phyloP scores from a whole-genome alignment of 2,113 vertebrate species.

The Oreocharis arfaki region DNA sequence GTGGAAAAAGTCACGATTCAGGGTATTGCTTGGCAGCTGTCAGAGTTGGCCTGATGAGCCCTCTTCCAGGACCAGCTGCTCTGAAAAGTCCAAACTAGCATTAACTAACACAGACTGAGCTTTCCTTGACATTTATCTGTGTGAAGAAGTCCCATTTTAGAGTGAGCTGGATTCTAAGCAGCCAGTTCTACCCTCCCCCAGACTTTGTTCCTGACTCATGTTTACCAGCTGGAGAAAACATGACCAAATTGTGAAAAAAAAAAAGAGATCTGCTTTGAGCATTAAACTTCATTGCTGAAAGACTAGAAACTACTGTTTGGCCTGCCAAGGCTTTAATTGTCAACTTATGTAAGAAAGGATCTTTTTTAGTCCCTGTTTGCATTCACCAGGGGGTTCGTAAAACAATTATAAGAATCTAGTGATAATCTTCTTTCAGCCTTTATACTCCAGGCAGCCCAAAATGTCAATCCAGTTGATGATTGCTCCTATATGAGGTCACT shows the following conservation, averaged over 20 bases:
- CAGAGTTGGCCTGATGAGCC: background rate
- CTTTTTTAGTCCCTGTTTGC: slow-evolving; percentile 63
- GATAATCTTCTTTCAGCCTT: slow-evolving; percentile 69
- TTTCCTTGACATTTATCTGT: background rate
- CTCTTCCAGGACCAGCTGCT: background rate
- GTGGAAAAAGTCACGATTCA: background rate
- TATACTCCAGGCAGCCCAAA: slow-evolving; percentile 45
- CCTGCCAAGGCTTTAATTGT: slow-evolving; percentile 61
- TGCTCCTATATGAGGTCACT: background rate
- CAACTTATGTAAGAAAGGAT: slow-evolving; percentile 50
- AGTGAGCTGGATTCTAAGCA: background rate
- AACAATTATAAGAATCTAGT: slow-evolving; percentile 63
- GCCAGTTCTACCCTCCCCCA: background rate
- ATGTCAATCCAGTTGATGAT: slow-evolving; percentile 24
- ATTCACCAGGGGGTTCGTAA: slow-evolving; percentile 61
- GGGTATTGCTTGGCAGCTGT: background rate
- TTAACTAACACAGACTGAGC: background rate
- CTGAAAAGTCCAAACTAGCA: background rate
- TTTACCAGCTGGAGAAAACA: slow-evolving; percentile 41
- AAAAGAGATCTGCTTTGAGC: slow-evolving; percentile 40
- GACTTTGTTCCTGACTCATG: slow-evolving; percentile 21
- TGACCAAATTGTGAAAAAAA: slow-evolving; percentile 23
- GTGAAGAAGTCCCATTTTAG: background rate
- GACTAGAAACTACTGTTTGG: slow-evolving; percentile 62
- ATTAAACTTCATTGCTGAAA: slow-evolving; percentile 61